Evolutionary conservation across 2,113 vertebrate species (phyloP).

Genomic region (Pyrgilauda ruficollis): DNA sequence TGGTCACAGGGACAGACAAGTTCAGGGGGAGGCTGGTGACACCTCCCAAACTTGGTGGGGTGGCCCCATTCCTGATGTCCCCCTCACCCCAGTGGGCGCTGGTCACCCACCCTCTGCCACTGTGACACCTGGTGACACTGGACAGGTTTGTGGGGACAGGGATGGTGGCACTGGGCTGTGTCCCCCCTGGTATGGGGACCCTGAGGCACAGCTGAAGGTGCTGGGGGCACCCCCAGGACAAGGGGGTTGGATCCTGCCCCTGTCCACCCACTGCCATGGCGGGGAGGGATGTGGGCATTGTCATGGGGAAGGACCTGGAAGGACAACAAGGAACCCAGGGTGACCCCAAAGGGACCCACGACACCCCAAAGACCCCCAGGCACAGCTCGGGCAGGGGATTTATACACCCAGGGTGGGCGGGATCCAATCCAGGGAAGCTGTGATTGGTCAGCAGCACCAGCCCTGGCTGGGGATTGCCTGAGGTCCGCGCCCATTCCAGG

Average conservation of each 20-base stretch:
- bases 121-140: rapidly evolving
- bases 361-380: rapidly evolving
- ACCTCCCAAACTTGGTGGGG: rapidly evolving
- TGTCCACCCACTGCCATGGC: rapidly evolving
- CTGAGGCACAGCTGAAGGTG: background rate
- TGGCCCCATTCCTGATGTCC: background rate
- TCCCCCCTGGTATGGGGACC: rapidly evolving
- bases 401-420: background rate
- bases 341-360: background rate
- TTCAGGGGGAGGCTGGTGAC: background rate
- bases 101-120: background rate
- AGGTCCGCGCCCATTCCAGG: background rate
- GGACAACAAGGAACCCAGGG: background rate
- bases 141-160: background rate
- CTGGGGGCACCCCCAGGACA: background rate
- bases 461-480: background rate
- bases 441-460: background rate
- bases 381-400: background rate
- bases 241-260: background rate
- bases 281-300: rapidly evolving
- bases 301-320: background rate
- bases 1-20: rapidly evolving
- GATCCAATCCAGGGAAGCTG: background rate
- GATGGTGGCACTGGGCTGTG: background rate
- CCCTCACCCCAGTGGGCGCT: rapidly evolving